Base-by-base conservation (phyloP, 1,140 invertebrate species). In the Teleogryllus occipitalis region DNA sequence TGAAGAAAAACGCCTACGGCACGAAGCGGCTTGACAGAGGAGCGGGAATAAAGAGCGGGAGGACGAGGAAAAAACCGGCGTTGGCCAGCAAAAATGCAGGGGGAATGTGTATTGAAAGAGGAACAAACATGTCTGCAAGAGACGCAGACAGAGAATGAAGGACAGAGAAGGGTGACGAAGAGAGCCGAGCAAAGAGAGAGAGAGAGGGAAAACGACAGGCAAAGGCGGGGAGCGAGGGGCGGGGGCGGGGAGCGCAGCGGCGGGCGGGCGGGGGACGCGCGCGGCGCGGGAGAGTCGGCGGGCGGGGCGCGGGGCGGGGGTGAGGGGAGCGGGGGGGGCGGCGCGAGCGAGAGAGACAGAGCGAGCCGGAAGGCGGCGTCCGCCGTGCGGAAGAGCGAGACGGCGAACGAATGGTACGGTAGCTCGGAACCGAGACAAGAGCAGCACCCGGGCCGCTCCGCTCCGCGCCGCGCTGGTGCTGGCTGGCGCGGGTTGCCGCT, bases 201-300 rank as follows among this genome's bases (percentile, higher is more conserved):
- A 65, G 49, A 49, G 79, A 78, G n/a, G 48, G 47, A 80, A 22
- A 46, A n/a, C 47, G 22, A 72, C 75, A 78, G 8, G 49, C 22
- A 75, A 14, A 48, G 49, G 27, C 27, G 76, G 27, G 79, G 27
- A 49, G 15, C 27, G 76, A 47, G 73, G n/a, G n/a, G 21, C 27
- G 48, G 76, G 47, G 54, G 18, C 27, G 18, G 54, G 18, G 54
- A 65, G 54, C 54, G 18, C 18, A 18, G 18, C 10, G 18, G 54
- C 10, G 18, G 54, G 18, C 10, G 18, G 54, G 18, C 18, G 54
- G 54, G 18, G 54, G 54, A 10, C 54, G 54, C 54, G 7, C 10
- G 54, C 10, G 54, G 54, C 10, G 54, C 54, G 54, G 54, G 54
- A 65, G 10, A 65, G 54, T 3, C 2, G 54, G 54, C 54, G 54